A percentile compares a stretch with the other conserved stretches of the same genome.
Conservation (phyloP, 1,140 invertebrate genomes). For the Phymastichus coffea region DNA sequence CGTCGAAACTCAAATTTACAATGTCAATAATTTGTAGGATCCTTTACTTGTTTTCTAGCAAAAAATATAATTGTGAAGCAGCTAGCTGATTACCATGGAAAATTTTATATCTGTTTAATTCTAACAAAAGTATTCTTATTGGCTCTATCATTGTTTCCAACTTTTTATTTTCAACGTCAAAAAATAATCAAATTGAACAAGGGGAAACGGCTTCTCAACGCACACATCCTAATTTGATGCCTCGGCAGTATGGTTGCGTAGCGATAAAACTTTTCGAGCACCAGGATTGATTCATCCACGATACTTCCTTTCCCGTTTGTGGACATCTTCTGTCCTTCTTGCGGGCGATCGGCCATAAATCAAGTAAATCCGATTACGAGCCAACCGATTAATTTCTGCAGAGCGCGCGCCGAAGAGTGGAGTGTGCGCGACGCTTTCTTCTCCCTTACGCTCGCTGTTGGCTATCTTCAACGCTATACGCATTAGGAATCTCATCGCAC, state of each 20-base stretch:
- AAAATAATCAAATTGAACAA: too few relatives aligned
- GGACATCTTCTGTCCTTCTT: constrained; percentile 37
- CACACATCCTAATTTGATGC: constrained; percentile 19
- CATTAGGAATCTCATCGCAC: constrained; percentile 16
- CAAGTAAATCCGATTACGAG: constrained; percentile 51
- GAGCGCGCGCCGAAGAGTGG: too few relatives aligned
- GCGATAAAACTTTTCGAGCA: constrained; percentile 37
- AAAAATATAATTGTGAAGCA: too few relatives aligned
- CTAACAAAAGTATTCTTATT: too few relatives aligned
- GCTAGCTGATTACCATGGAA: too few relatives aligned
- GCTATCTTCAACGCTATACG: background rate
- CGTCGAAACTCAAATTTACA: constrained; percentile 17
- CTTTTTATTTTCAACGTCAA: too few relatives aligned
- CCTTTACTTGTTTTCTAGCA: too few relatives aligned
- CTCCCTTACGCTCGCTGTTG: background rate
- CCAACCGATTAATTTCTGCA: constrained; percentile 52
- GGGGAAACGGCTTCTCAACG: constrained; percentile 2
- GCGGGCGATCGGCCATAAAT: constrained; percentile 40
- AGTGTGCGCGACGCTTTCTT: background rate
- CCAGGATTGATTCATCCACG: constrained; percentile 35
- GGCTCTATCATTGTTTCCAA: too few relatives aligned
- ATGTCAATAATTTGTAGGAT: too few relatives aligned
- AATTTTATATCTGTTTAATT: too few relatives aligned
- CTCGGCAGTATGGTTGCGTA: constrained; percentile 38
- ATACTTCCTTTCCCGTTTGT: constrained; percentile 34